Percentiles rank a stretch among this genome's conserved stretches.
phyloP scores from a whole-genome alignment of 2,888 invertebrate species.

The Ichneumon xanthorius region DNA sequence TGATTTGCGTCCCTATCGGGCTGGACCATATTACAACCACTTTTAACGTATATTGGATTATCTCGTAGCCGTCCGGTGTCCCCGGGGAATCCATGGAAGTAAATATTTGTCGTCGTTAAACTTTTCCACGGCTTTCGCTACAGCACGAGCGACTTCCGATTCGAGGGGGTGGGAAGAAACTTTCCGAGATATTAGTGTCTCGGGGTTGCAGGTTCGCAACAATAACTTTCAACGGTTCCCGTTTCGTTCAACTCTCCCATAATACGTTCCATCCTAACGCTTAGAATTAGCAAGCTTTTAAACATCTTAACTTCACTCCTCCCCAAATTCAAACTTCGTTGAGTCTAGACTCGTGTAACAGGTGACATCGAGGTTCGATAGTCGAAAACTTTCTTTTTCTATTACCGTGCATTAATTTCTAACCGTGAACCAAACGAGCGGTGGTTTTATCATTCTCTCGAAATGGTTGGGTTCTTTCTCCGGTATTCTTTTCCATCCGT shows the following conservation, averaged over 20 bases:
- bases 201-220: background rate
- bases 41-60: background rate
- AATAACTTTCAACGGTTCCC: background rate
- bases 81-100: background rate
- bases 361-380: background rate
- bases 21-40: background rate
- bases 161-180: background rate
- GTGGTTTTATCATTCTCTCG: background rate
- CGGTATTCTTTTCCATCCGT: conserved; percentile 2
- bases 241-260: background rate
- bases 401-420: background rate
- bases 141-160: background rate
- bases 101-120: conserved; percentile 1
- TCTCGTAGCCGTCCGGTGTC: background rate
- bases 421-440: background rate
- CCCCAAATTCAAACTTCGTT: background rate
- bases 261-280: background rate
- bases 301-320: background rate
- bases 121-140: background rate
- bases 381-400: background rate
- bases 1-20: background rate
- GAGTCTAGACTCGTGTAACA: background rate
- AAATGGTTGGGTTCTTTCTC: background rate
- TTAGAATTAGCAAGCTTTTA: background rate
- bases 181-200: background rate